Conservation (phyloP, 64 coral and sea anemone species). For the Exaiptasia diaphana region DNA sequence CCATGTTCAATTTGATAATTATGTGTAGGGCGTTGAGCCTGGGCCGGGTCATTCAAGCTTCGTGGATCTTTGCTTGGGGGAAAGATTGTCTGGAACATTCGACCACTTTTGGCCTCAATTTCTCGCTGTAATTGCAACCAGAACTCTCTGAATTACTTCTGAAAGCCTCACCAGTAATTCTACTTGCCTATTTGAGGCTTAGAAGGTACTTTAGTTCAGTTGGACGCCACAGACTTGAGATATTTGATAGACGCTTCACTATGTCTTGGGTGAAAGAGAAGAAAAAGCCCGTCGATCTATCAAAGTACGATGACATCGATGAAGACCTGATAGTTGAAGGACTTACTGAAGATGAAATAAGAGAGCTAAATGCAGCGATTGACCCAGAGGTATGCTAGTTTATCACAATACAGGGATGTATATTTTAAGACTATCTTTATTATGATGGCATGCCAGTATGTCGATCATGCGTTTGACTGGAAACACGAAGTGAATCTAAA, state of each 20-base stretch:
- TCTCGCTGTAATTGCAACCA: not conserved
- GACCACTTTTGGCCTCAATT: not conserved
- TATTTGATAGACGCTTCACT: not conserved
- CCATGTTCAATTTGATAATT: too few species aligned
- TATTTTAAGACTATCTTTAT: too few species aligned
- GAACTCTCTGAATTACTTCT: not conserved
- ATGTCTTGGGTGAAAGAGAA: slow-evolving; percentile 71
- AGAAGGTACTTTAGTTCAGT: not conserved
- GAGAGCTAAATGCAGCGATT: slow-evolving; percentile 69
- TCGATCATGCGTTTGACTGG: too few species aligned
- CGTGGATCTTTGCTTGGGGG: not conserved
- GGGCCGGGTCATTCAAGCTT: not conserved
- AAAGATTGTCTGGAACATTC: not conserved
- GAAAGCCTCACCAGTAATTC: not conserved
- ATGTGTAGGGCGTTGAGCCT: too few species aligned
- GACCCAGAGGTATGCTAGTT: slow-evolving; percentile 64
- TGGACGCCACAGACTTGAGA: not conserved
- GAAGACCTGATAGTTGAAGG: slow-evolving; percentile 73
- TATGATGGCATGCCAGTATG: too few species aligned
- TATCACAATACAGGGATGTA: too few species aligned
- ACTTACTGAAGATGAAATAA: slow-evolving; percentile 79
- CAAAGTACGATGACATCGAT: slow-evolving; percentile 68
- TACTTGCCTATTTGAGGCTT: not conserved
- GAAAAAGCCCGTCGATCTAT: slow-evolving; percentile 53
- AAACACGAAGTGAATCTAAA: too few species aligned